Evolutionary conservation across 2,113 vertebrate species (phyloP), one percentile per base, ranked within the genome.

Genomic region (Fregetta grallaria): DNA sequence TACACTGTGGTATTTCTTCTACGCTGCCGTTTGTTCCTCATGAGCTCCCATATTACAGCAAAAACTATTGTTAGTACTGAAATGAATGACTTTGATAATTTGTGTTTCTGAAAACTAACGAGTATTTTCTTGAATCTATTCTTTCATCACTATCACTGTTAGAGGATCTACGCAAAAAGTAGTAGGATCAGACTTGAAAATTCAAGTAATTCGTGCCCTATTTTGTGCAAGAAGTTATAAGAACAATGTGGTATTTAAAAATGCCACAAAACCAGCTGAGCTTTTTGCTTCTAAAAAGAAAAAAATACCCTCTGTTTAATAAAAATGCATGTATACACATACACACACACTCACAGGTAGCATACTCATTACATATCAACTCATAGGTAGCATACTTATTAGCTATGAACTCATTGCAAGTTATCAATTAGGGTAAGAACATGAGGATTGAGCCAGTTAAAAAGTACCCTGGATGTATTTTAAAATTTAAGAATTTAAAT

Each of bases 11-110:
- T 65, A 59, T 78, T 87, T 83, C 72, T 78, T 63, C 61, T 83
- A 4, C 0, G 0, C 66, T 58, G 70, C 53, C 0, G 2, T 61
- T 82, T 78, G 61, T 79, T 83, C 70, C 66, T 29, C 84, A 65
- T 32, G 67, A 87, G 62, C 40, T 84, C 62, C 55, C 20, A 2
- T 75, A 59, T 87, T 85, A 83, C 55, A 83, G 77, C 56, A 87
- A 53, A 74, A 49, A 50, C 42, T 71, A 42, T 58, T 30, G 63
- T 73, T 50, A 49, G 36, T 42, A 42, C 55, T 27, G 44, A 2
- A 2, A 74, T 65, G 34, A 56, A 45, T 56, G 53, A 77, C 47
- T 74, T 26, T 34, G 72, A 20, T 70, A 68, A 82, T 94, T 68
- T 59, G 94, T 53, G 53, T 88, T 95, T 55, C 70, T 73, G 66